Evolutionary conservation across 2,888 invertebrate genomes (phyloP), one percentile per base, ranked within the genome.

Genomic region (Xanthorhoe spadicearia): DNA sequence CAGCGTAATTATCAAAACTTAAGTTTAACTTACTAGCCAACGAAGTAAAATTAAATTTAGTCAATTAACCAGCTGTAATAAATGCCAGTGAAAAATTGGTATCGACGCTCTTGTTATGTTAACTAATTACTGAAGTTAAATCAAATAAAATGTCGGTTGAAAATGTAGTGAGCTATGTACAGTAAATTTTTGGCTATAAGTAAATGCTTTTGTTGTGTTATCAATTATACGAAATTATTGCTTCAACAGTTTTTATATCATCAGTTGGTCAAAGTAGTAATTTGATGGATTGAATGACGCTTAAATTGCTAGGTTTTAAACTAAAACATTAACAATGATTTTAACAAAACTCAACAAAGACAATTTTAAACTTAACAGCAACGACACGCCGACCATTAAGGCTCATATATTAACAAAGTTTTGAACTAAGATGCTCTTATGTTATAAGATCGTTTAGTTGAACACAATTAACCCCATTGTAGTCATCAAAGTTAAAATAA

Each of bases 371-470:
- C 83, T 78, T 76, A 76, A 81, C 78, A 75, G 80, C 75, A 81
- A 85, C 81, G 81, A 86, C 88, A 87, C 80, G 87, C 92, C 92
- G 91, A 87, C 82, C 89, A 92, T 93, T 92, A 92, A 93, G 93
- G 90, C 89, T 79, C 77, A 83, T 75, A 74, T 63, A 61, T 76
- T 72, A 73, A 69, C 73, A 72, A 68, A 51, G 52, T 72, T 74
- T 72, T 74, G 76, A 77, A 76, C 63, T 72, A 64, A 50, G 57
- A 69, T 73, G 70, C 72, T 66, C 65, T 54, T 66, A 68, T 71
- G 63, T 71, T 50, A 32, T 67, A 55, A 61, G 59, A 58, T 62
- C 59, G 59, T 19, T 50, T 65, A 61, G 64, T n/a, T 23, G 4
- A 23, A 23, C 23, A 23, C 23, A 23, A 23, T 23, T 23, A 3